Evolutionary conservation across 2,888 invertebrate species (phyloP).

Genomic region (Tryphoninae sp.): DNA sequence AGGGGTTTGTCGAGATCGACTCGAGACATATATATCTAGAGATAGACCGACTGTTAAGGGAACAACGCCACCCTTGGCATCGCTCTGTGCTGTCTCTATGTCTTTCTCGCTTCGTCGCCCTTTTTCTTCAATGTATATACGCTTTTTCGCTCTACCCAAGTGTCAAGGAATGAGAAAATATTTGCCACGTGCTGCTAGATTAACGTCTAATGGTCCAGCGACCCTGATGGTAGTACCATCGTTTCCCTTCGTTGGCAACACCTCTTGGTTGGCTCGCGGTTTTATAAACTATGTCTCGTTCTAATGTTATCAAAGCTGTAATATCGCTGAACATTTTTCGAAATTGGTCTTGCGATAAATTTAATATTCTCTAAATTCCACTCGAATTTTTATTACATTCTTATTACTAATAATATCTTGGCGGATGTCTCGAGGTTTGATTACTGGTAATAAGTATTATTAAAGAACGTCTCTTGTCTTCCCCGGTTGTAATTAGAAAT

Average conservation of each 20-base stretch:
- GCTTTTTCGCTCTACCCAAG: constrained; percentile 16
- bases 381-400: too few relatives aligned
- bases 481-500: neutral
- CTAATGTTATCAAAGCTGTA: too few relatives aligned
- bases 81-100: neutral
- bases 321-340: too few relatives aligned
- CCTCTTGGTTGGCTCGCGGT: too few relatives aligned
- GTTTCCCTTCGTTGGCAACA: neutral
- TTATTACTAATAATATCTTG: too few relatives aligned
- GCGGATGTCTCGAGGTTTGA: too few relatives aligned
- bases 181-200: constrained; percentile 40
- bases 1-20: constrained; percentile 54
- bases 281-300: too few relatives aligned
- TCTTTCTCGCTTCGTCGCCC: constrained; percentile 14
- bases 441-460: too few relatives aligned
- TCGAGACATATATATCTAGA: neutral
- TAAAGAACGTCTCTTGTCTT: neutral
- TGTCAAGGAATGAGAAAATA: constrained; percentile 11
- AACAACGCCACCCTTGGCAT: constrained; percentile 11
- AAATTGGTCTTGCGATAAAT: too few relatives aligned
- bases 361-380: too few relatives aligned
- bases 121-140: constrained; percentile 22
- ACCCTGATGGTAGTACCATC: neutral
- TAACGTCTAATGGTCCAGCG: constrained; percentile 19
- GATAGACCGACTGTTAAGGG: neutral